Base-by-base conservation (phyloP, 2,797 vertebrate genomes). In the Propithecus perrieri region DNA sequence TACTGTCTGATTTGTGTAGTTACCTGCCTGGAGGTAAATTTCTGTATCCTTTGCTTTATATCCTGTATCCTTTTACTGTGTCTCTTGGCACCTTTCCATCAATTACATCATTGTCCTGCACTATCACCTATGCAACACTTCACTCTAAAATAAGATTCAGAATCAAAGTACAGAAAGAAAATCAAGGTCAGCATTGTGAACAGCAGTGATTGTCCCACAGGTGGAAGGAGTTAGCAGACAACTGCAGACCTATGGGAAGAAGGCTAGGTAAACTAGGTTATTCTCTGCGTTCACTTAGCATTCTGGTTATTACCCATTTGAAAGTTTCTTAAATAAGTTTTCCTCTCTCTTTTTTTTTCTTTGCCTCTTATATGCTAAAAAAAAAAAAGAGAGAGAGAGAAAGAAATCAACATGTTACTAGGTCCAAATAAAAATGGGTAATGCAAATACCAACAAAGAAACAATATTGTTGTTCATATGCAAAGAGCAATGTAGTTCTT, bases 121-220 rank as follows among this genome's bases (percentile, higher is more conserved):
- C 84, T 89, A 83, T 95, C 96, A 94, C 83, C 93, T 91, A 50
- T 87, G 89, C 89, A 96, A 93, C 63, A 91, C 72, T 96, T 87
- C 59, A 59, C 53, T 80, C 91, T 94, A 89, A 96, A 97, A 94
- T 96, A 94, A 94, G 89, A 95, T 91, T 84, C 79, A 41, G 92
- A 96, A 92, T 95, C 89, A 95, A 97, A 95, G 90, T 67, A 72
- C 67, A 87, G 91, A 96, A 93, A 67, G 74, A 75, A 93, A 95
- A 86, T 89, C 93, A 94, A 75, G 90, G 84, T 96, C 86, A 93
- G 84, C 71, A 76, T n/a, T 57, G 86, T 35, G 86, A 96, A 87
- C 63, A 84, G 20, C 33, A 11, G 89, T 61, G 41, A 89, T 43
- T 43, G 15, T 24, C 67, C 33, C 61, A 33, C 93, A 93, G 86